These are phyloP conservation scores for Ciconia boyciana DNA, from an alignment of 2,113 vertebrate genomes.

Conservation along the genomic window DNA sequence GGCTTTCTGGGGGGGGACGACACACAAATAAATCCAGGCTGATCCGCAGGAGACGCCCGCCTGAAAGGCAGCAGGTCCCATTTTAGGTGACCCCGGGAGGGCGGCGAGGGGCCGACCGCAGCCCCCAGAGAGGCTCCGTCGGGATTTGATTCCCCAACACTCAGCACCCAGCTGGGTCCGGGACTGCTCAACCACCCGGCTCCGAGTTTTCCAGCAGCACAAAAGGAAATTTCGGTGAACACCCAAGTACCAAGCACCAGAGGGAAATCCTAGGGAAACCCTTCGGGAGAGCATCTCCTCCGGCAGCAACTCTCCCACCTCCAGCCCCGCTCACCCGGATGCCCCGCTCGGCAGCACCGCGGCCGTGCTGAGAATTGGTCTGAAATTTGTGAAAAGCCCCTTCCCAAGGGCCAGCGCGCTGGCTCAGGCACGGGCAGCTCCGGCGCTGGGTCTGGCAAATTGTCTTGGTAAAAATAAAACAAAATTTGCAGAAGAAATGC, in stretches of 20 bases:
- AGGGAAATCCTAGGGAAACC: not conserved
- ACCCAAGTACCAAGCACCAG: not conserved
- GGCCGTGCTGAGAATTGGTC: rapidly evolving
- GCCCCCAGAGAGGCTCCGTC: not conserved
- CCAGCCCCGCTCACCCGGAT: not conserved
- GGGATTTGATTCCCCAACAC: not conserved
- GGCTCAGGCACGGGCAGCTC: rapidly evolving
- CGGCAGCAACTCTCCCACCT: not conserved
- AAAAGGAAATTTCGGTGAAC: not conserved
- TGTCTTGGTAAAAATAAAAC: not conserved
- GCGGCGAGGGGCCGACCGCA: not conserved
- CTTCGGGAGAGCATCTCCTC: not conserved
- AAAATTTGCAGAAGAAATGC: not conserved
- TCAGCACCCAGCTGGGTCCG: not conserved
- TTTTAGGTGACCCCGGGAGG: not conserved
- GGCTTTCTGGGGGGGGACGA: no score
- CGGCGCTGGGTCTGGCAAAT: rapidly evolving
- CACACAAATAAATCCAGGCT: not conserved
- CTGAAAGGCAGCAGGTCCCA: rapidly evolving
- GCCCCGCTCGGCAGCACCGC: not conserved
- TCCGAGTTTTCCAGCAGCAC: not conserved
- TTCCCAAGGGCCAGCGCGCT: rapidly evolving
- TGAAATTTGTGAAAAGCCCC: not conserved
- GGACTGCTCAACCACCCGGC: not conserved
- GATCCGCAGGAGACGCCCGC: not conserved